Percentiles rank a stretch among this genome's conserved stretches.
phyloP scores from a whole-genome alignment of 2,888 invertebrate genomes.

The Sminthurinus aureus region DNA sequence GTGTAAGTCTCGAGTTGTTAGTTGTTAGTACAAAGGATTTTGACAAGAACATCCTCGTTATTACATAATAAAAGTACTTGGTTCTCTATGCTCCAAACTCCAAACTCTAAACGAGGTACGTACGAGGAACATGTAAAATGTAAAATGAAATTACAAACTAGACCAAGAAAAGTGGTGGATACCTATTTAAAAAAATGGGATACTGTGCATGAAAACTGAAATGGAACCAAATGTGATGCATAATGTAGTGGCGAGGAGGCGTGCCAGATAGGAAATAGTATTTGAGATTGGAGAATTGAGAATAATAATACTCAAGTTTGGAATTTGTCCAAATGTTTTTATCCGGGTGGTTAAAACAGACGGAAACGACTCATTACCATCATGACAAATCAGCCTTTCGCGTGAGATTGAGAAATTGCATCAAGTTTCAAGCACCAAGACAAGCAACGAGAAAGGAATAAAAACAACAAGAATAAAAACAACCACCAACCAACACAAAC shows the following conservation, averaged over 20 bases:
- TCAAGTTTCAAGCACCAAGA: neutral
- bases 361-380: constrained; percentile 55
- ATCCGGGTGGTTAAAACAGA: neutral
- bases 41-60: neutral
- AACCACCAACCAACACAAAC: no score
- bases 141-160: neutral
- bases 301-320: neutral
- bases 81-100: neutral
- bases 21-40: neutral
- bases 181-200: neutral
- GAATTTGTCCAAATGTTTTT: constrained; percentile 7
- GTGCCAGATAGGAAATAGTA: neutral
- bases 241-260: neutral
- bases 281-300: no score
- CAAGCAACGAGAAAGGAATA: neutral
- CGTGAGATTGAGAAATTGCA: constrained; percentile 55
- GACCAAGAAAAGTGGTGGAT: neutral
- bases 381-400: constrained; percentile 56
- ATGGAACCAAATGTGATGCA: neutral
- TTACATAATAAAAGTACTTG: neutral
- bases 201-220: neutral
- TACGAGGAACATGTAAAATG: neutral
- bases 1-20: no score
- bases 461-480: neutral
- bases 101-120: neutral